Evolutionary conservation across 2,113 vertebrate genomes (phyloP), one percentile per base, ranked within the genome.

Genomic region (Pardalotus punctatus): DNA sequence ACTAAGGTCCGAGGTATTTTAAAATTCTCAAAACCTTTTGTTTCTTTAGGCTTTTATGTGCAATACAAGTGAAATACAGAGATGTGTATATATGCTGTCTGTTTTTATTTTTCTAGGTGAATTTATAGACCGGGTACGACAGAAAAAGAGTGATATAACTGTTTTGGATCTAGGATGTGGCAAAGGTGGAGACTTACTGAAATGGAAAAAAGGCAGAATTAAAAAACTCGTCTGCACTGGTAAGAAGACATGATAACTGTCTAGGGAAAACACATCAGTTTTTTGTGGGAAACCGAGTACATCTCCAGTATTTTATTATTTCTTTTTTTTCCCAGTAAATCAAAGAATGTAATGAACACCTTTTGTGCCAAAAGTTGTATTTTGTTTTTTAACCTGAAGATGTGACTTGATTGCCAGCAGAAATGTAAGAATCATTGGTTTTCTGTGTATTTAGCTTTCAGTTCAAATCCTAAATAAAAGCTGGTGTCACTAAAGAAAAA

Each of bases 111-210:
- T 58, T 54, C 17, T 96, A 99, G 99, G 98, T 77, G 99, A 99
- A 97, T 98, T 99, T 83, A 97, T 99, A 96, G 99, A 99, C 28
- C 96, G 97, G 47, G 97, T 99, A 53, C 97, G 98, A 50, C 96
- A 93, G 90, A 98, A 97, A 42, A 98, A 96, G 88, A 94, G 33
- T 28, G 98, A 98, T 42, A 96, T 99, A 91, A 98, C 97, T 33
- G 99, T 99, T 76, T 81, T 99, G 97, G 99, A 99, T 84, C 97
- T 99, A 31, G 99, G 99, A 91, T 99, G 99, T 98, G 99, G 99
- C 38, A 99, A 99, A 98, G 99, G 99, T 92, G 99, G 99, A 94
- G 99, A 99, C 93, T 98, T 99, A 35, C 97, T 99, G 67, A 99
- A 99, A 73, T 99, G 99, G 99, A 99, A 98, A 90, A 99, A 99